phyloP scores from a whole-genome alignment of 2,797 vertebrate genomes.

The Epinephelus malabaricus region DNA sequence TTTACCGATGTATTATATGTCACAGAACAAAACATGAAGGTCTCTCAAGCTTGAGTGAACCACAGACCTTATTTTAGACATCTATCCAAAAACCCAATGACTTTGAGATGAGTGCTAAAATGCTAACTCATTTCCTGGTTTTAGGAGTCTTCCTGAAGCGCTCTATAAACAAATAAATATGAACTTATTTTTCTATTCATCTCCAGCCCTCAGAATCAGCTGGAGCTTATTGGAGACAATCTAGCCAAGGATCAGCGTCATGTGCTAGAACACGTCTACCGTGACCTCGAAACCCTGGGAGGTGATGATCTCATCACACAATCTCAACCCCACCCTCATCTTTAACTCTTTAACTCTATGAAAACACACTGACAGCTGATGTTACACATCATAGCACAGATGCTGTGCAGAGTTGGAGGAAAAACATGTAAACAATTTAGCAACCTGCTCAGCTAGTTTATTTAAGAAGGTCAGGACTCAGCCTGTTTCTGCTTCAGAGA shows the following conservation, averaged over 20 bases:
- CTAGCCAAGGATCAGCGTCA: conserved; percentile 20
- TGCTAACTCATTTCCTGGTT: too few species aligned
- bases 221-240: conserved; percentile 4
- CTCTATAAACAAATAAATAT: neutral
- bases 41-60: too few species aligned
- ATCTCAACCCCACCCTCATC: conserved; percentile 41
- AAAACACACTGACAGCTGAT: conserved; percentile 36
- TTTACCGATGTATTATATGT: too few species aligned
- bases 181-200: neutral
- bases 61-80: too few species aligned
- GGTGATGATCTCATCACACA: conserved; percentile 60
- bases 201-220: conserved; percentile 16
- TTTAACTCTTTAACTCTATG: neutral
- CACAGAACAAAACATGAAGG: too few species aligned
- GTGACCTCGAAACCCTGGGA: conserved; percentile 3
- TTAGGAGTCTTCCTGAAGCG: too few species aligned
- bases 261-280: conserved; percentile 47
- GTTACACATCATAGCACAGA: neutral
- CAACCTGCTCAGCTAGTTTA: conserved; percentile 35
- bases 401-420: neutral
- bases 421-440: conserved; percentile 23
- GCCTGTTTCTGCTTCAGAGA: conserved; percentile 21
- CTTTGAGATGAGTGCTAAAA: too few species aligned
- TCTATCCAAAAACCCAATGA: too few species aligned
- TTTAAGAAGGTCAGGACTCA: conserved; percentile 21